phyloP scores from a whole-genome alignment of 2,113 vertebrate genomes.

The Actinemys pallida region DNA sequence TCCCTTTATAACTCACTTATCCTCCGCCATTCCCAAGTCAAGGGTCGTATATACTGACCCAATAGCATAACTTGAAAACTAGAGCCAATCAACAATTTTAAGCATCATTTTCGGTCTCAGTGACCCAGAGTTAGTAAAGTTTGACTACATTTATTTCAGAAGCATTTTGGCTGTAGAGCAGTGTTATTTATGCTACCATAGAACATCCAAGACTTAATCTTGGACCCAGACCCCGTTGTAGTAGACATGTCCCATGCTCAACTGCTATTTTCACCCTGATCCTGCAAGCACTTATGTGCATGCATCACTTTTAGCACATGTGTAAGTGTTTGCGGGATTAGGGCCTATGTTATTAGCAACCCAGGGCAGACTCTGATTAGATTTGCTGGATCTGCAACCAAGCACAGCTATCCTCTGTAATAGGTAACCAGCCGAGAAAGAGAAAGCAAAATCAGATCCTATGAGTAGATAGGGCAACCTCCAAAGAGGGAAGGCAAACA shows the following conservation, averaged over 20 bases:
- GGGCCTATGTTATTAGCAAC: not conserved
- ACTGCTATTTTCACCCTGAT: not conserved
- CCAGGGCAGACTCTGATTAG: not conserved
- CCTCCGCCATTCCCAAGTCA: no score
- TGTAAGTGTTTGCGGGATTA: not conserved
- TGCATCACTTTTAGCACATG: not conserved
- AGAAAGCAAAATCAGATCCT: not conserved
- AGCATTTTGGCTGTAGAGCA: no score
- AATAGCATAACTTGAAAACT: no score
- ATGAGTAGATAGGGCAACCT: not conserved
- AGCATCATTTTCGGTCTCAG: no score
- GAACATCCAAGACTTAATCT: not conserved
- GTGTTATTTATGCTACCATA: not conserved
- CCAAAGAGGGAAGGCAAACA: not conserved
- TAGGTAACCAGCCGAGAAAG: not conserved
- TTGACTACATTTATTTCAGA: no score
- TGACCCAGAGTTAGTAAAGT: no score
- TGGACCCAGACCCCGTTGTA: not conserved
- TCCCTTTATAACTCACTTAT: no score
- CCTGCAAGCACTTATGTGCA: not conserved
- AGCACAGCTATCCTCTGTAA: not conserved
- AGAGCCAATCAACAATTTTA: no score
- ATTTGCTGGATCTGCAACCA: not conserved
- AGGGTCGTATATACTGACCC: no score
- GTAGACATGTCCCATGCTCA: not conserved